A percentile compares a stretch with the other conserved stretches of the same genome.
phyloP scores from a whole-genome alignment of 2,888 invertebrate species.

The Chymomyza caudatula region DNA sequence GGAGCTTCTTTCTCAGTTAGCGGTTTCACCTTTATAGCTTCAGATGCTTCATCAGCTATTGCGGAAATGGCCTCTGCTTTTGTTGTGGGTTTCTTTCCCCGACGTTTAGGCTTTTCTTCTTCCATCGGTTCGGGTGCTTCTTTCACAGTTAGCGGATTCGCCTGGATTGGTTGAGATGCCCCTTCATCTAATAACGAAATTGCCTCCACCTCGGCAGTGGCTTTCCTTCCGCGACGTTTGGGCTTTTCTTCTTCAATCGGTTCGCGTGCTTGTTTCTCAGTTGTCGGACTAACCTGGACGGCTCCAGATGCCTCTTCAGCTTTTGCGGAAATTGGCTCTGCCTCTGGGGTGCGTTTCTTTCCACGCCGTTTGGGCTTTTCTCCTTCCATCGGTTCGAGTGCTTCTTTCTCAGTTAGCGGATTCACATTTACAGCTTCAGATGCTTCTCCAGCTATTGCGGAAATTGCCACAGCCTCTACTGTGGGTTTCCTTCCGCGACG shows the following conservation, averaged over 20 bases:
- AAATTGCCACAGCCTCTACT: neutral
- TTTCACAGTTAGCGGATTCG: too few species aligned
- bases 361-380: too few species aligned
- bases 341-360: too few species aligned
- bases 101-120: slow-evolving; percentile 4
- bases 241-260: too few species aligned
- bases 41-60: neutral
- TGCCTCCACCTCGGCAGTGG: neutral
- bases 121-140: neutral
- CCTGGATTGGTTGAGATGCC: too few species aligned
- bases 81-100: neutral
- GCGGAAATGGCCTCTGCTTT: neutral
- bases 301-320: too few species aligned
- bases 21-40: neutral
- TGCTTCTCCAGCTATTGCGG: neutral
- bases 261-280: too few species aligned
- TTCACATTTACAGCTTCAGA: neutral
- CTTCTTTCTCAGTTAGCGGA: too few species aligned
- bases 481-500: slow-evolving; percentile 4
- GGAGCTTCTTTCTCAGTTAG: neutral
- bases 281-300: too few species aligned
- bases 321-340: neutral
- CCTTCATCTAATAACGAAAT: neutral
- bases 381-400: too few species aligned
- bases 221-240: too few species aligned